Percentiles rank a stretch among this genome's conserved stretches.
These are phyloP conservation scores for Molorchus minor DNA, from an alignment of 2,888 invertebrate genomes.

Conservation along the genomic window DNA sequence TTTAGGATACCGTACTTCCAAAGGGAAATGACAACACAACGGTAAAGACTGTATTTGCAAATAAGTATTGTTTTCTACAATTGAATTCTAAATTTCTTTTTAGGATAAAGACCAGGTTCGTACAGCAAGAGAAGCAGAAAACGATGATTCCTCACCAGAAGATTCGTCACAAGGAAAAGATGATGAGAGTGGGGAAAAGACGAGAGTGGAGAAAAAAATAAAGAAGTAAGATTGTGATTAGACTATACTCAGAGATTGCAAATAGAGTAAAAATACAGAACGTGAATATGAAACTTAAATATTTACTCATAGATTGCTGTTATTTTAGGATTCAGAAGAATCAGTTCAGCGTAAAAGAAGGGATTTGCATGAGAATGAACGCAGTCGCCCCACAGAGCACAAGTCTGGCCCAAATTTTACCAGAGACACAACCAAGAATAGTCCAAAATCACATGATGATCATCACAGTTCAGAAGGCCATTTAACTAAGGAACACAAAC, in stretches of 20 bases:
- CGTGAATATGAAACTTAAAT: too few relatives aligned
- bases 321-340: not conserved
- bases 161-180: not conserved
- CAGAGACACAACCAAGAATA: too few relatives aligned
- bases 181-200: not conserved
- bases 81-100: too few relatives aligned
- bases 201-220: not conserved
- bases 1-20: not conserved
- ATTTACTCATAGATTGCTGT: not conserved
- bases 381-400: not conserved
- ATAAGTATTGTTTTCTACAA: too few relatives aligned
- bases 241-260: too few relatives aligned
- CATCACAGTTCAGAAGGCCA: too few relatives aligned
- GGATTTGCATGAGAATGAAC: conserved; percentile 1
- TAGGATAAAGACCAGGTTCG: not conserved
- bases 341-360: not conserved
- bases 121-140: not conserved
- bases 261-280: too few relatives aligned
- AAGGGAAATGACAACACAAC: not conserved
- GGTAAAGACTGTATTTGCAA: too few relatives aligned
- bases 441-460: too few relatives aligned
- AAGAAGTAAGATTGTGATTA: not conserved
- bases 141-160: not conserved
- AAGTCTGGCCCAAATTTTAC: too few relatives aligned
- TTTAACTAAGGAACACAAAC: too few relatives aligned